Conservation (phyloP, 2,113 vertebrate genomes). For the Mastomys natalensis region DNA sequence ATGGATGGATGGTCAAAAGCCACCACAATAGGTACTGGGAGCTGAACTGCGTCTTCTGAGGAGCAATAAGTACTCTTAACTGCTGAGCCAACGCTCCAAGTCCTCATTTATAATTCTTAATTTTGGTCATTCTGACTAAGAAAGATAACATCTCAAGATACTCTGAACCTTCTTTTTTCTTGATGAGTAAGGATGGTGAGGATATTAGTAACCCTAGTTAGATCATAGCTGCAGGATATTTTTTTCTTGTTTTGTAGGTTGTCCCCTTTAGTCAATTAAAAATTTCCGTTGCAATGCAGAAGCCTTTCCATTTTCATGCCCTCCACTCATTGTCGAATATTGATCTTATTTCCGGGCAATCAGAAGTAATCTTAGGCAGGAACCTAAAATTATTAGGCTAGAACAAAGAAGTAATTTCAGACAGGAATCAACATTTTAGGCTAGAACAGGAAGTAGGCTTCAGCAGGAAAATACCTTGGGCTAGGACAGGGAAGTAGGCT, state of each 20-base stretch:
- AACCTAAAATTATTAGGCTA: too few relatives aligned
- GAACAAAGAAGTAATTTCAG: too few relatives aligned
- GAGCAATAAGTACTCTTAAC: background rate
- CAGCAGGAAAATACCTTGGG: too few relatives aligned
- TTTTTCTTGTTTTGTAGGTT: background rate
- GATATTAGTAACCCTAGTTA: background rate
- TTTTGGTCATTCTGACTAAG: background rate
- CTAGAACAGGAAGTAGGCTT: too few relatives aligned
- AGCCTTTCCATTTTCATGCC: background rate
- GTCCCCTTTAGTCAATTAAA: background rate
- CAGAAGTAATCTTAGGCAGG: too few relatives aligned
- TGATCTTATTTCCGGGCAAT: background rate
- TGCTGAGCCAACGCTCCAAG: background rate
- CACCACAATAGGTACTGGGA: background rate
- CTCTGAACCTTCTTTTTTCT: background rate
- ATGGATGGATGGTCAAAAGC: background rate
- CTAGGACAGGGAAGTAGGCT: too few relatives aligned
- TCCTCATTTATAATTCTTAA: background rate
- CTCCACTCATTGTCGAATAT: background rate
- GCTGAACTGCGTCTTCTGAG: background rate
- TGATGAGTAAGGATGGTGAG: background rate
- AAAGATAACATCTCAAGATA: background rate
- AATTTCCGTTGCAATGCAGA: background rate
- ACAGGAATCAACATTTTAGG: too few relatives aligned
- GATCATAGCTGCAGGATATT: background rate